Evolutionary conservation across 1,140 invertebrate genomes (phyloP), one percentile per base, ranked within the genome.

Genomic region (Ostrea denselamellosa): DNA sequence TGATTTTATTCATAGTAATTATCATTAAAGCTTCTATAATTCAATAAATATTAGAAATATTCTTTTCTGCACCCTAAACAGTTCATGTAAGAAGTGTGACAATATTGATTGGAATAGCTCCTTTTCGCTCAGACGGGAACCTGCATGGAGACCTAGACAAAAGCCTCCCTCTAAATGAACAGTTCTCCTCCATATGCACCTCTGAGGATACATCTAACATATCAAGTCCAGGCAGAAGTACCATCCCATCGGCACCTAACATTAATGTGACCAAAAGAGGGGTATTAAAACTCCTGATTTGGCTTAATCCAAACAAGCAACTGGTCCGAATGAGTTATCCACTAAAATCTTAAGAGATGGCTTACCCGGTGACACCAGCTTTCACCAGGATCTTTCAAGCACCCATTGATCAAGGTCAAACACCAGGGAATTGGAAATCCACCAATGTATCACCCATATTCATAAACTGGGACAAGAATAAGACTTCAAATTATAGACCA

Each of bases 321-420:
- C 62, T 86, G 85, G 87, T 17, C 87, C 56, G 17, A 84, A 88
- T 83, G 83, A 83, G 77, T 83, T 88, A 12, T 88, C 71, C 85
- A n/a, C n/a, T n/a, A n/a, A n/a, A n/a, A n/a, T n/a, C n/a, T n/a
- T n/a, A n/a, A n/a, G n/a, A 83, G 51, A 86, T 88, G 85, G 84
- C 85, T 65, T 4, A 71, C 4, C 2, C 54, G 17, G 62, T 86
- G 5, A 83, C 87, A 85, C 44, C 51, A 25, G 22, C 83, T 14
- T 44, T 88, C 19, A 85, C 84, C 22, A 52, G 28, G 44, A 86
- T 89, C n/a, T 89, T 89, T 56, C 88, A 86, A 54, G 71, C 81
- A 44, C 58, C 68, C n/a, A 52, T 89, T n/a, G 44, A 68, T 34
- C 88, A 83, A 34, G 82, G 82, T 83, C 82, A 83, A 68, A 56